Conservation (phyloP, 2,888 invertebrate species). For the Andrena flavipes region DNA sequence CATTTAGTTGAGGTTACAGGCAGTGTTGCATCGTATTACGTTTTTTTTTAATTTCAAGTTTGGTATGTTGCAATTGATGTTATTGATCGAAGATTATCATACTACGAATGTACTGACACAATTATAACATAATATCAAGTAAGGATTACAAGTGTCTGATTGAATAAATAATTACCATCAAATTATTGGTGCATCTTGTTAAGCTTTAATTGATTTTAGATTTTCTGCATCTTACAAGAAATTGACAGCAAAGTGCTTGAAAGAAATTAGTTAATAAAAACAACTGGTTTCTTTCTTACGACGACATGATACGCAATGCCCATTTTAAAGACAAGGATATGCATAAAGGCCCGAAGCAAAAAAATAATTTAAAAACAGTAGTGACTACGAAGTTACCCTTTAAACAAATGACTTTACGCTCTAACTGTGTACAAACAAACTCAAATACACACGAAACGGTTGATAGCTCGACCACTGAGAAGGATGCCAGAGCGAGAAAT, state of each 20-base stretch:
- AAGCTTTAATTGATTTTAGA: not conserved
- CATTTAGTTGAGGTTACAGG: not conserved
- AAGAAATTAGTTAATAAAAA: not conserved
- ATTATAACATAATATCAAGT: not conserved
- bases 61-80: not conserved
- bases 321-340: not conserved
- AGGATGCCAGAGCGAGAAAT: too few relatives aligned
- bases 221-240: not conserved
- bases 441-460: not conserved
- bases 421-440: not conserved
- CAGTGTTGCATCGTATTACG: not conserved
- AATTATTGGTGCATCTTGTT: not conserved
- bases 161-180: not conserved
- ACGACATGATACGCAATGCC: not conserved
- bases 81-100: not conserved
- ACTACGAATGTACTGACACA: not conserved
- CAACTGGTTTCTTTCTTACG: not conserved
- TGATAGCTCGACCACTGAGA: not conserved
- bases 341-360: not conserved
- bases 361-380: not conserved
- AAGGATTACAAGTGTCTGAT: not conserved
- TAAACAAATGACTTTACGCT: not conserved
- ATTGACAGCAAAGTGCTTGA: not conserved
- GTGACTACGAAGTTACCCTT: not conserved
- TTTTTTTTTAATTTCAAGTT: not conserved